Percentiles rank a stretch among this genome's conserved stretches.
Conservation (phyloP, 64 coral and sea anemone genomes). For the Acropora yongei region DNA sequence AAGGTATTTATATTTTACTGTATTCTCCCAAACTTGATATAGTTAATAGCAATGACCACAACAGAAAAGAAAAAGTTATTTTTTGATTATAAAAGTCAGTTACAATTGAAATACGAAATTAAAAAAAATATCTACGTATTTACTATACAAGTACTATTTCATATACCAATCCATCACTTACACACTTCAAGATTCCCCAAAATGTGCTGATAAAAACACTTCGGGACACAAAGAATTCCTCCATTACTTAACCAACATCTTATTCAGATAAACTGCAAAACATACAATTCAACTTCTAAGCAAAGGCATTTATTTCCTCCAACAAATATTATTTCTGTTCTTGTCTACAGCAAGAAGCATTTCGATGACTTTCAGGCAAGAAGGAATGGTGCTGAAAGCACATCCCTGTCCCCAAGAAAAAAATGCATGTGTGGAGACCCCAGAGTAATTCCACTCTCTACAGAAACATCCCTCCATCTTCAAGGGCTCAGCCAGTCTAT, state of each 20-base stretch:
- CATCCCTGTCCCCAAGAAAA: not conserved
- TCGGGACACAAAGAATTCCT: not conserved
- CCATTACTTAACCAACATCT: not conserved
- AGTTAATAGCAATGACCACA: not conserved
- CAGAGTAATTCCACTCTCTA: not conserved
- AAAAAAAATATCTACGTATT: not conserved
- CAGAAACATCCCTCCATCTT: not conserved
- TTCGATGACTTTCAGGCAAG: not conserved
- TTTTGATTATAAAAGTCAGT: not conserved
- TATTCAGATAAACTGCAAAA: not conserved
- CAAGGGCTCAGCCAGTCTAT: not conserved
- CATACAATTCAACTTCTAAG: not conserved
- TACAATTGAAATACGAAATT: not conserved
- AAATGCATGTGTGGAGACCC: not conserved
- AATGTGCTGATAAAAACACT: not conserved
- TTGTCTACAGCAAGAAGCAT: not conserved
- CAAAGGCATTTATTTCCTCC: not conserved
- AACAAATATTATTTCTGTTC: not conserved
- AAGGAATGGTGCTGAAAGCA: not conserved
- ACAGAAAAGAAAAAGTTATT: not conserved
- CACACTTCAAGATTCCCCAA: not conserved
- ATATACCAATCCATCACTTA: not conserved
- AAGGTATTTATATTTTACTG: not conserved
- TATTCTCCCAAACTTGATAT: not conserved
- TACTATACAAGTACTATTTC: not conserved